These are phyloP conservation scores for Cherax destructor DNA, from an alignment of 1,140 invertebrate species.

Conservation along the genomic window DNA sequence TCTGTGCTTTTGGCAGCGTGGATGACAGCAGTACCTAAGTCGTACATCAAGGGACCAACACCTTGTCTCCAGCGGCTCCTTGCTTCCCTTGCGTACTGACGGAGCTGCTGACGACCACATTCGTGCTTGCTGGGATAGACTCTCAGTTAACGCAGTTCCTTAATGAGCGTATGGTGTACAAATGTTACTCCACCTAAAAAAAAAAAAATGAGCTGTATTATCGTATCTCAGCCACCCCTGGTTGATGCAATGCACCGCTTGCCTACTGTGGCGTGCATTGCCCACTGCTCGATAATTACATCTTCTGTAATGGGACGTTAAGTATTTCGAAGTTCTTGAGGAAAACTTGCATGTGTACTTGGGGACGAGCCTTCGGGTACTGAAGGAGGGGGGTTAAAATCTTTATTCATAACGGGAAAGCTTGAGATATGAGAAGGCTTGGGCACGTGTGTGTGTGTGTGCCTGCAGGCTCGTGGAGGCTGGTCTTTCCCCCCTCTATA, in stretches of 20 bases:
- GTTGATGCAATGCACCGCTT: constrained; percentile 61
- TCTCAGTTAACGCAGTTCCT: background rate
- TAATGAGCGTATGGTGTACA: background rate
- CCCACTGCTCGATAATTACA: constrained; percentile 63
- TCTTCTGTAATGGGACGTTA: constrained; percentile 4
- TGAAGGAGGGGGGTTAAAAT: background rate
- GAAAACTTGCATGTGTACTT: background rate
- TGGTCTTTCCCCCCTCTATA: background rate
- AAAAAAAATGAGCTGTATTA: constrained; percentile 38
- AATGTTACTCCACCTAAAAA: background rate
- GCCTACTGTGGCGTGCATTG: constrained; percentile 48
- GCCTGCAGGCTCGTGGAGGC: constrained; percentile 10
- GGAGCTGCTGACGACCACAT: background rate
- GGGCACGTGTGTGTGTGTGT: constrained; percentile 28
- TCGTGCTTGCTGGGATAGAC: background rate
- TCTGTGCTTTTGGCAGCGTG: constrained; percentile 57
- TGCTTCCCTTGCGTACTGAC: background rate
- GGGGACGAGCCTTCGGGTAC: background rate
- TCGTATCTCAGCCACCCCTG: constrained; percentile 51
- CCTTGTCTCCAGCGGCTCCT: background rate
- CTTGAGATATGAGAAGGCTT: background rate
- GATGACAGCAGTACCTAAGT: constrained; percentile 18
- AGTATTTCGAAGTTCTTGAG: background rate
- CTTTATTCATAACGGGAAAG: constrained; percentile 40
- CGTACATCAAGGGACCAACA: background rate